phyloP scores from a whole-genome alignment of 2,888 invertebrate species.

The Synergus gifuensis region DNA sequence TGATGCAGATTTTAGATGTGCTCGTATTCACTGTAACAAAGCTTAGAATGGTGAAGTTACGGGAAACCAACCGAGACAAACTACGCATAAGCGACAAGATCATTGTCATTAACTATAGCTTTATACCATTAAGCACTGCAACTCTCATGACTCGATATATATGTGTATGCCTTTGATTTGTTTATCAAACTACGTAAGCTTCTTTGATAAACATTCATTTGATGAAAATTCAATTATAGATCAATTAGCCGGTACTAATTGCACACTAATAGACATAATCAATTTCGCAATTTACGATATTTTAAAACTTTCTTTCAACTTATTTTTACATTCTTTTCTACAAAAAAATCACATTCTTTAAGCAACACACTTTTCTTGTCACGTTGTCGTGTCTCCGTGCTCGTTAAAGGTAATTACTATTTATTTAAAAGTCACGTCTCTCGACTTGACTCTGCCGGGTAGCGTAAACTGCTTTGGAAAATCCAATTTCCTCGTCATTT shows the following conservation, averaged over 20 bases:
- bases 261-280: background rate
- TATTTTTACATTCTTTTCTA: background rate
- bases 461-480: conserved; percentile 42
- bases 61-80: background rate
- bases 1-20: conserved; percentile 21
- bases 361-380: conserved; percentile 17
- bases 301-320: background rate
- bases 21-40: conserved; percentile 16
- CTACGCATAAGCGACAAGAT: conserved; percentile 8
- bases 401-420: conserved; percentile 29
- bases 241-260: background rate
- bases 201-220: background rate
- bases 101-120: background rate
- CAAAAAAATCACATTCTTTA: background rate
- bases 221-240: background rate
- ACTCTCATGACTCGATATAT: too few relatives aligned
- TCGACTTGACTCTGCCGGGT: conserved; percentile 12
- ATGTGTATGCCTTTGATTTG: background rate
- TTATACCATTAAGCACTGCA: background rate
- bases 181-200: too few relatives aligned
- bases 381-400: conserved; percentile 1
- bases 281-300: background rate
- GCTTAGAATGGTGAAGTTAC: background rate
- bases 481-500: conserved; percentile 48
- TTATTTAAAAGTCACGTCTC: conserved; percentile 35